Base-by-base conservation (phyloP, 2,113 vertebrate genomes). In the Agapornis roseicollis region DNA sequence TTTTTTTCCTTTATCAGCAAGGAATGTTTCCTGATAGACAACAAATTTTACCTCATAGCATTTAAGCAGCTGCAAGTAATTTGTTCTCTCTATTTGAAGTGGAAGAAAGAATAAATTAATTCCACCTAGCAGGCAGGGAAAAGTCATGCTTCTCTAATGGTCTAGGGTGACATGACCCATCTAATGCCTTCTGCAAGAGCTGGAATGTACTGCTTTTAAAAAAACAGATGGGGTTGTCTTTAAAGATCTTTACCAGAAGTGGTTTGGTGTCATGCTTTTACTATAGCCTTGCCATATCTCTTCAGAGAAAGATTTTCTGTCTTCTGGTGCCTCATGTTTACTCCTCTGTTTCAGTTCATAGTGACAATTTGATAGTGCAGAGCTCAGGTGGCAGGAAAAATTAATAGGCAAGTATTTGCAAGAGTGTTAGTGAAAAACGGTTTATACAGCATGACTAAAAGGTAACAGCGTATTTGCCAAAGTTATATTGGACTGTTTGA, bases 51-150 rank as follows among this genome's bases (percentile, higher is more conserved):
- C 64, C 52, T n/a, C n/a, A 11, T 55, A 13, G 2, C 29, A 81
- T 95, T 92, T 85, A 72, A 74, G 31, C 47, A 81, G 50, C 52
- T 88, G 41, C 0, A 22, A 73, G 49, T 80, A 80, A 71, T 94
- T 79, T 90, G 42, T 89, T 76, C 63, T 69, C 18, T 78, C 41
- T 71, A 44, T 24, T 29, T 60, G 31, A 16, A 92, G n/a, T 69
- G 18, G 24, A 86, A 86, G 64, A 78, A 90, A 73, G 20, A 93
- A 87, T 80, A 85, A 83, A 94, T 87, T 44, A 35, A 69, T 90
- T 47, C 64, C 76, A 71, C 27, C 37, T 69, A 80, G 14, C 80
- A 93, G 52, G 27, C 33, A 89, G 61, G 66, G 27, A 88, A 89
- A 95, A 96, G 25, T 41, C 14, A 17, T 37, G 11, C 71, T 88